phyloP scores from a whole-genome alignment of 2,113 vertebrate species.

The Sturnus vulgaris region DNA sequence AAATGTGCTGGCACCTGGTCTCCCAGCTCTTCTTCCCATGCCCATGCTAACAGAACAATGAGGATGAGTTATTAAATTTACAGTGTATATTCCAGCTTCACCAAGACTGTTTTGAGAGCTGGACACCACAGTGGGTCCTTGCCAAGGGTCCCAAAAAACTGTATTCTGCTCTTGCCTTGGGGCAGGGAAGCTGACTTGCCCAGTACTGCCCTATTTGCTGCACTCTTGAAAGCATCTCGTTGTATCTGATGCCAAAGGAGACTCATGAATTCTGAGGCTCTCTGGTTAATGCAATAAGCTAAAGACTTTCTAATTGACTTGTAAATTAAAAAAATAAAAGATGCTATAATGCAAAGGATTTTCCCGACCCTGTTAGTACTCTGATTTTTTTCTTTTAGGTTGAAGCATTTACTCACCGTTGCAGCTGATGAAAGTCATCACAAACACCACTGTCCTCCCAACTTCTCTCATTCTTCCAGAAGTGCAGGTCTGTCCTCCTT shows the following conservation, averaged over 20 bases:
- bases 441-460: background rate
- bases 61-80: background rate
- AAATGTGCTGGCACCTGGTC: accelerated
- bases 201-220: background rate
- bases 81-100: background rate
- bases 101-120: background rate
- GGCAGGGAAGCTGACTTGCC: background rate
- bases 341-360: background rate
- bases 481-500: background rate
- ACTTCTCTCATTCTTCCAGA: background rate
- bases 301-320: background rate
- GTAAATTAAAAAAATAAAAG: background rate
- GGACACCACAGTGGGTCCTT: background rate
- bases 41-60: background rate
- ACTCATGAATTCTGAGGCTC: background rate
- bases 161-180: background rate
- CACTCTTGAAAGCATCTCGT: background rate
- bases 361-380: background rate
- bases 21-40: background rate
- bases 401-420: slow-evolving; percentile 10
- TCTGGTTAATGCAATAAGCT: background rate
- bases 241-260: background rate
- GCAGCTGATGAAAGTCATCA: background rate
- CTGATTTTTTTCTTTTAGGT: background rate
- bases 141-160: background rate